Evolutionary conservation across 2,797 vertebrate species (phyloP), one percentile per base, ranked within the genome.

Genomic region (Platalea minor): DNA sequence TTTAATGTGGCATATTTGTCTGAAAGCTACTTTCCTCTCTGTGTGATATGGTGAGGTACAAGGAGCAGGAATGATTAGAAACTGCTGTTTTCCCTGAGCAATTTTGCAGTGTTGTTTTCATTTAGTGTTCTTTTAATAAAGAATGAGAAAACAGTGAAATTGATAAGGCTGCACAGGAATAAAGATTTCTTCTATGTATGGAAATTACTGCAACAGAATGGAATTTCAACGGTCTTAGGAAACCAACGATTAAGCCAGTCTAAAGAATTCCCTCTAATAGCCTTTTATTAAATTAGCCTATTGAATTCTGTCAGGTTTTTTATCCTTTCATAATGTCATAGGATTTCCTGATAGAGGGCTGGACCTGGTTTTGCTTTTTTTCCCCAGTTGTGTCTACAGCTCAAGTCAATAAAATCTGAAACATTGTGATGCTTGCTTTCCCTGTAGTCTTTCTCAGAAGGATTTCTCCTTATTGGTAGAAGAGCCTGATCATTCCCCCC

Each of bases 171-270:
- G 24, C 50, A 72, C 39, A 85, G 64, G 46, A 88, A 78, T 91
- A 80, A 73, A 89, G 64, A 53, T 80, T 92, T 86, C 41, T 78
- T 80, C 76, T 92, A 2, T 45, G 13, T 86, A 50, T 92, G 78
- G 76, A 82, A 92, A 92, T 94, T 95, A 92, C 93, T 76, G 46
- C 59, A 94, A 53, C 57, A 68, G 48, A 91, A 77, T 83, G 82
- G 89, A 95, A 94, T 95, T 93, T 95, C 50, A 76, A 33, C 45
- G 41, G 54, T 78, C 46, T 69, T 84, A 83, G 69, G 73, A 84
- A 93, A 86, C 19, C 26, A 90, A 31, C 41, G 91, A 57, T 92
- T 91, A 91, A 89, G 19, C 33, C 46, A 56, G 54, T 48, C 54
- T 88, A 51, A 88, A 94, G 46, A 67, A 65, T 69, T 93, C 69